These are phyloP conservation scores for Hemicentrotus pulcherrimus DNA, from an alignment of 35 echinoderm and acorn worm genomes.

Conservation along the genomic window DNA sequence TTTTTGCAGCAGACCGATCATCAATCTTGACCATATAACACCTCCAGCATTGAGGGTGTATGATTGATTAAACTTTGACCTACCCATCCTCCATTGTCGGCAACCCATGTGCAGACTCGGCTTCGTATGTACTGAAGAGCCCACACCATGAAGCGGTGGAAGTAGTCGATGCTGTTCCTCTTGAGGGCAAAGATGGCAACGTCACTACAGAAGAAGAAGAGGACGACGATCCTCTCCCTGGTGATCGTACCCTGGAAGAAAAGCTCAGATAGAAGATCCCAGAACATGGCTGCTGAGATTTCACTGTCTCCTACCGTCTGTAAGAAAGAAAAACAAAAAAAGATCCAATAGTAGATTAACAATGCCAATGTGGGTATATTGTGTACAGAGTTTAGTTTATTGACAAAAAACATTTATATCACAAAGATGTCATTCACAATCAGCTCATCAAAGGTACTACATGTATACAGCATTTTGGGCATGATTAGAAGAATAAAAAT, in stretches of 20 bases:
- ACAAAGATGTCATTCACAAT: no score
- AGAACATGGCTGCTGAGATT: conserved; percentile 44
- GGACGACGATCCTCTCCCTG: conserved; percentile 56
- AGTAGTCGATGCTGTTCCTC: conserved; percentile 52
- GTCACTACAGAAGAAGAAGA: conserved; percentile 74
- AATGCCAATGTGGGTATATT: no score
- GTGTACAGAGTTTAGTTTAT: no score
- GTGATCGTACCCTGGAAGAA: conserved; percentile 50
- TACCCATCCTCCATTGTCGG: conserved; percentile 69
- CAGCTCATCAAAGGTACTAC: no score
- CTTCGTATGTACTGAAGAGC: conserved; percentile 55
- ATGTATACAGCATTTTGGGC: no score
- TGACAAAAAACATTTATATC: no score
- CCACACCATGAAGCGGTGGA: conserved; percentile 63
- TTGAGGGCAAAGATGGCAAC: conserved; percentile 59
- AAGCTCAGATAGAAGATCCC: conserved; percentile 51
- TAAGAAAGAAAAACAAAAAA: no score
- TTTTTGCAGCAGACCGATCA: no score
- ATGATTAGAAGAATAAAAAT: no score
- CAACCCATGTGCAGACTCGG: conserved; percentile 53
- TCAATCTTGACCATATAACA: no score
- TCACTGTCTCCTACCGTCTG: neutral
- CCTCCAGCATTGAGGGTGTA: no score
- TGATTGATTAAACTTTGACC: neutral
- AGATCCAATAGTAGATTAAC: no score